phyloP scores from a whole-genome alignment of 2,888 invertebrate genomes.

The Amblyjoppa proteus region DNA sequence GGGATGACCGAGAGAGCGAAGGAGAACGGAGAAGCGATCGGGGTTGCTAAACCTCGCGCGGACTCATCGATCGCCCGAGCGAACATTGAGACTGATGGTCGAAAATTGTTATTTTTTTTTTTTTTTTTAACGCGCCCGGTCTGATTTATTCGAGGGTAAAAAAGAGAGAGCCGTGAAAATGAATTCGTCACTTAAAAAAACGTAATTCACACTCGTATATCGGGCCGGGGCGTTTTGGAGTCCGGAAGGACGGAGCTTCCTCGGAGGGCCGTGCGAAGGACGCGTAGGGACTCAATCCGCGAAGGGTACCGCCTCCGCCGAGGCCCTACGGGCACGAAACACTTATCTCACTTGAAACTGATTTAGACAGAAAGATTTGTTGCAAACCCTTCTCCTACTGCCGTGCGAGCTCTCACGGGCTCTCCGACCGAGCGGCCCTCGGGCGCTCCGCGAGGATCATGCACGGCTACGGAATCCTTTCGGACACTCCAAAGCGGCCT shows the following conservation, averaged over 20 bases:
- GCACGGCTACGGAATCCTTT: constrained; percentile 44
- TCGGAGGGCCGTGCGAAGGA: constrained; percentile 44
- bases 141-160: constrained; percentile 59
- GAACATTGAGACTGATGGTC: constrained; percentile 13
- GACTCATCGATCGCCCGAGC: constrained; percentile 34
- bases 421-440: constrained; percentile 41
- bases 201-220: constrained; percentile 30
- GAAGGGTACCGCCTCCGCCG: constrained; percentile 33
- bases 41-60: background rate
- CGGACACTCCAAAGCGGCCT: background rate
- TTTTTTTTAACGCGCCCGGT: background rate
- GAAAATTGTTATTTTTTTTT: constrained; percentile 22
- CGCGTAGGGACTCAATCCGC: constrained; percentile 67
- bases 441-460: constrained; percentile 55
- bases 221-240: constrained; percentile 42
- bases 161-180: constrained; percentile 17
- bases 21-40: constrained; percentile 6
- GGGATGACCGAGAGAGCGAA: background rate
- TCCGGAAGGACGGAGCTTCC: constrained; percentile 47
- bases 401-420: constrained; percentile 37
- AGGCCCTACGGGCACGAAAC: constrained; percentile 73
- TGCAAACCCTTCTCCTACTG: constrained; percentile 73
- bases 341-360: constrained; percentile 82
- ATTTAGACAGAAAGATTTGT: constrained; percentile 84
- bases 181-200: constrained; percentile 2